Percentiles rank a stretch among this genome's conserved stretches.
phyloP scores from a whole-genome alignment of 1,140 invertebrate genomes.

The Episyrphus balteatus region DNA sequence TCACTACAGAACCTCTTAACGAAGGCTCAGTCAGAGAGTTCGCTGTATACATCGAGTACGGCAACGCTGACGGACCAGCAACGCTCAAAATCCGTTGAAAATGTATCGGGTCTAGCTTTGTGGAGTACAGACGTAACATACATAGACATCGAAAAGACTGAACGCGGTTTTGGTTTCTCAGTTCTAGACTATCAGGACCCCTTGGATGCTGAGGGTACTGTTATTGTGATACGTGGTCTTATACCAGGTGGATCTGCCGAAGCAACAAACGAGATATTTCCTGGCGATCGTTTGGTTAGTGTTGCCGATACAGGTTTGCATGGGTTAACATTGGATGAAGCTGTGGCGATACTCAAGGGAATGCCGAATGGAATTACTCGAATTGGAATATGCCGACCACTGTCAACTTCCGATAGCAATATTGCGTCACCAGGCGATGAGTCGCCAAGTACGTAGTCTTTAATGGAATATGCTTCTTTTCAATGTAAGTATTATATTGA shows the following conservation, averaged over 20 bases:
- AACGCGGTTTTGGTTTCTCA: conserved; percentile 86
- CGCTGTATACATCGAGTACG: conserved; percentile 62
- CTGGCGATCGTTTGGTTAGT: conserved; percentile 80
- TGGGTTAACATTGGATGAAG: conserved; percentile 79
- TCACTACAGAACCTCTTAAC: conserved; percentile 51
- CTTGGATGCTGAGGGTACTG: conserved; percentile 73
- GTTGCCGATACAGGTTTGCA: conserved; percentile 79
- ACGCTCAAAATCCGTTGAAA: conserved; percentile 75
- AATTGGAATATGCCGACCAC: conserved; percentile 76
- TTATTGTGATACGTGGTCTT: conserved; percentile 87
- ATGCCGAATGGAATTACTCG: conserved; percentile 71
- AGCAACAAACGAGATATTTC: conserved; percentile 75
- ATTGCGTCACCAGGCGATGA: conserved; percentile 26
- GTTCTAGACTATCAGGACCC: conserved; percentile 92
- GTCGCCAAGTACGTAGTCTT: conserved; percentile 33
- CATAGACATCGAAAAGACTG: conserved; percentile 77
- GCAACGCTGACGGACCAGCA: conserved; percentile 52
- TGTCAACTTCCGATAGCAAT: conserved; percentile 47
- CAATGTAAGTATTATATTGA: conserved; percentile 31
- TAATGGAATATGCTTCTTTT: conserved; percentile 5
- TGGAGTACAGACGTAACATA: conserved; percentile 83
- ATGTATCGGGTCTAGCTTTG: conserved; percentile 79
- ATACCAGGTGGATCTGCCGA: conserved; percentile 87
- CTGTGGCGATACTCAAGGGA: conserved; percentile 78
- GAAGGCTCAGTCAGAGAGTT: conserved; percentile 84